Evolutionary conservation across 2,113 vertebrate species (phyloP).

Genomic region (Solea solea): DNA sequence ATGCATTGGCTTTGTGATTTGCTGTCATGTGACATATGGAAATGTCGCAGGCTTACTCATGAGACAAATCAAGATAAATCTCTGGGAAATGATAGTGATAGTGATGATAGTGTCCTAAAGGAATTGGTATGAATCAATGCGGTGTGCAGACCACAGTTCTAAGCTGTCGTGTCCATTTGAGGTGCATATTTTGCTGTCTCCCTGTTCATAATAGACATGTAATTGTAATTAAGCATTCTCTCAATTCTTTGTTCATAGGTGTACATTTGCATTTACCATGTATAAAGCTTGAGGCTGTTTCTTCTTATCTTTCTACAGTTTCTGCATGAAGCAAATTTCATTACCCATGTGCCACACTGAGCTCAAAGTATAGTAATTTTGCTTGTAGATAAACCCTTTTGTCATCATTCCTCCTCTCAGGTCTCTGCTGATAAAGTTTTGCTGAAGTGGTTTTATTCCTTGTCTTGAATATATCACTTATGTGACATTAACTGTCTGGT

Average conservation of each 20-base stretch:
- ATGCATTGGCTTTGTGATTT: slow-evolving; percentile 29
- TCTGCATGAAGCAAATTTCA: neutral
- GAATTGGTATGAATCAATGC: slow-evolving; percentile 52
- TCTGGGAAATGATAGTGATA: slow-evolving; percentile 58
- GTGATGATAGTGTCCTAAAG: slow-evolving; percentile 54
- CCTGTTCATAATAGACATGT: neutral
- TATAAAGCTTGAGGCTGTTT: too few relatives aligned
- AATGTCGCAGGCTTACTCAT: slow-evolving; percentile 47
- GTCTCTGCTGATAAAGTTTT: slow-evolving; percentile 16
- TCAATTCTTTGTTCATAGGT: neutral
- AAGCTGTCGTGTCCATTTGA: neutral
- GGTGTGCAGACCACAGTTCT: neutral
- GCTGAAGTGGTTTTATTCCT: slow-evolving; percentile 10
- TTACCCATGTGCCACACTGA: neutral
- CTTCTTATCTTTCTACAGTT: neutral
- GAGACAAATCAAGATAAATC: slow-evolving; percentile 51
- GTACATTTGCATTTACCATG: neutral
- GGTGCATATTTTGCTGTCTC: slow-evolving; percentile 9
- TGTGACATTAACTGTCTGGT: slow-evolving; percentile 16
- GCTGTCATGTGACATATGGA: slow-evolving; percentile 60
- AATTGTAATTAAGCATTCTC: neutral
- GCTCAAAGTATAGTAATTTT: slow-evolving; percentile 13
- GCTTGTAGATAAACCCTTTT: neutral
- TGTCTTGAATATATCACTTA: slow-evolving; percentile 5
- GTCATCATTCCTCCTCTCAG: neutral